phyloP scores from a whole-genome alignment of 2,888 invertebrate genomes.

The Polydrusus cervinus region DNA sequence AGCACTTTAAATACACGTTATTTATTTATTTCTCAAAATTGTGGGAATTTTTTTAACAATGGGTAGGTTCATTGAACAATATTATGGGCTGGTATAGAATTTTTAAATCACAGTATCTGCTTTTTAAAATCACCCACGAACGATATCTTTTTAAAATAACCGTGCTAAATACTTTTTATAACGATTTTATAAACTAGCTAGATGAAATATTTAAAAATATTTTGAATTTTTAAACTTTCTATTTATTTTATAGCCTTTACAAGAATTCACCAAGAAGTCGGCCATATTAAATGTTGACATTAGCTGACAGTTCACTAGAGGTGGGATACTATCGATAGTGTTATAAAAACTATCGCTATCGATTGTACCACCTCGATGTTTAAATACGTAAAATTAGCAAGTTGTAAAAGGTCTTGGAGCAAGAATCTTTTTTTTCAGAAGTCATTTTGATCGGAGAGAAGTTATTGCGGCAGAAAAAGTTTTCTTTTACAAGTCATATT shows the following conservation, averaged over 20 bases:
- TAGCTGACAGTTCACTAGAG: conserved; percentile 12
- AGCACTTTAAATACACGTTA: background rate
- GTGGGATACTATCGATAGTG: too few relatives aligned
- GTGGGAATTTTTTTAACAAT: conserved; percentile 36
- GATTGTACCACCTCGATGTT: too few relatives aligned
- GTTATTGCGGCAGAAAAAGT: too few relatives aligned
- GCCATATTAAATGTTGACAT: conserved; percentile 40
- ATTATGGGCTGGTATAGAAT: conserved; percentile 10
- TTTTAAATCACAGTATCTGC: conserved; percentile 11
- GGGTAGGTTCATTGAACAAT: conserved; percentile 46
- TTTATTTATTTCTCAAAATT: conserved; percentile 15
- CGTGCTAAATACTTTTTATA: background rate
- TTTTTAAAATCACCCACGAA: conserved; percentile 8
- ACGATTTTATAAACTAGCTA: background rate
- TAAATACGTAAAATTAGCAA: too few relatives aligned
- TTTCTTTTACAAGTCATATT: too few relatives aligned
- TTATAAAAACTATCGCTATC: too few relatives aligned
- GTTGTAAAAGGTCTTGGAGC: too few relatives aligned
- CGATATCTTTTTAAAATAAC: background rate
- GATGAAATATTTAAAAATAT: background rate
- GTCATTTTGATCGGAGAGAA: too few relatives aligned
- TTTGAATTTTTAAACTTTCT: conserved; percentile 21
- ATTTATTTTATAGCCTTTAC: conserved; percentile 21
- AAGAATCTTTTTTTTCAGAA: too few relatives aligned
- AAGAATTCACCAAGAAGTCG: too few relatives aligned